Percentiles rank a stretch among this genome's conserved stretches.
Conservation (phyloP, 2,888 invertebrate species). For the Sinohyriopsis cumingii region DNA sequence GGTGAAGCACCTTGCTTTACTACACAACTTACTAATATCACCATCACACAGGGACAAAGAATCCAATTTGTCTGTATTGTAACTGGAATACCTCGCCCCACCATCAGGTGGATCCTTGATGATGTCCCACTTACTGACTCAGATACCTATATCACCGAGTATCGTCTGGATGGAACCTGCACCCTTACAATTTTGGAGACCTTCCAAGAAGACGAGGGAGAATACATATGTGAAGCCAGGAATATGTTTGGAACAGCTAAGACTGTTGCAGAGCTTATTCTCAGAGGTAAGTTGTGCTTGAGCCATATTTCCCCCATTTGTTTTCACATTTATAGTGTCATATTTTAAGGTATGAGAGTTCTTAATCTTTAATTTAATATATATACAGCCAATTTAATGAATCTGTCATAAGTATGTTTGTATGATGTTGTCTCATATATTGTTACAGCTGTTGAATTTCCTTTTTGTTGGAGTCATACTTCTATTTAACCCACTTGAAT, state of each 20-base stretch:
- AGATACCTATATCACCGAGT: conserved; percentile 49
- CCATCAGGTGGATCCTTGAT: conserved; percentile 87
- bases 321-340: not conserved
- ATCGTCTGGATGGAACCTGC: conserved; percentile 75
- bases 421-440: not conserved
- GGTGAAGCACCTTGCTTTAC: conserved; percentile 56
- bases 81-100: conserved; percentile 65
- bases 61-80: conserved; percentile 58
- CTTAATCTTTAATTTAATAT: not conserved
- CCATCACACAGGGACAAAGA: conserved; percentile 53
- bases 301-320: too few species aligned
- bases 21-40: conserved; percentile 49
- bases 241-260: conserved; percentile 96
- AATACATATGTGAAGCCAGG: conserved; percentile 94
- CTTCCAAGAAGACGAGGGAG: conserved; percentile 95
- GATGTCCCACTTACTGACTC: conserved; percentile 75
- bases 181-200: conserved; percentile 93
- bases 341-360: conserved; percentile 5
- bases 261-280: conserved; percentile 75
- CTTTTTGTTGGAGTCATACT: not conserved
- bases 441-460: too few species aligned
- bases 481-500: not conserved
- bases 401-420: not conserved
- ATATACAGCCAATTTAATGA: too few species aligned
- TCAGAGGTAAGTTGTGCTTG: conserved; percentile 54